Conservation (phyloP, 2,888 invertebrate genomes). For the Aromia moschata region DNA sequence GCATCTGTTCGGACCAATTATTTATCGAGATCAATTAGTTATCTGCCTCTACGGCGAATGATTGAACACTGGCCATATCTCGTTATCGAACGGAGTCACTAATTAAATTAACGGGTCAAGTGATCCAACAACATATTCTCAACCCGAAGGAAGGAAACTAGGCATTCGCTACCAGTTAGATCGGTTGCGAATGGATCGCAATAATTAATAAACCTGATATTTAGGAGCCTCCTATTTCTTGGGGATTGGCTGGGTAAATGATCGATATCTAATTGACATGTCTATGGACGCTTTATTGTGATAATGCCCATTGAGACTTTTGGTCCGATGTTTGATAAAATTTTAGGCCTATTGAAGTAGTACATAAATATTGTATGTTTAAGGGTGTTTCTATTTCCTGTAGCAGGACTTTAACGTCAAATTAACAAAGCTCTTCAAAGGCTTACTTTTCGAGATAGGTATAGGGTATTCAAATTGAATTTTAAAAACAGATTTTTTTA, state of each 20-base stretch:
- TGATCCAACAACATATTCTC: constrained; percentile 28
- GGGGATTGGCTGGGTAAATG: background rate
- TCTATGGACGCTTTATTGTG: background rate
- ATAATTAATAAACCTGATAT: constrained; percentile 17
- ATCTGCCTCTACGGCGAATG: constrained; percentile 1
- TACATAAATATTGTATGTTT: too few relatives aligned
- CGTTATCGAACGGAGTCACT: constrained; percentile 29
- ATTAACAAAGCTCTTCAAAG: too few relatives aligned
- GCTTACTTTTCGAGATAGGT: too few relatives aligned
- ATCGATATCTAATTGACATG: background rate
- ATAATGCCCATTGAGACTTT: too few relatives aligned
- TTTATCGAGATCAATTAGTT: background rate
- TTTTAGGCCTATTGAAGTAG: too few relatives aligned
- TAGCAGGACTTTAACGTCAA: too few relatives aligned
- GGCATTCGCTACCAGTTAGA: background rate
- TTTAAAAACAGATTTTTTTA: too few relatives aligned
- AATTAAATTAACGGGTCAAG: constrained; percentile 35
- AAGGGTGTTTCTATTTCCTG: too few relatives aligned
- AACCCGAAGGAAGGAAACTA: constrained; percentile 31
- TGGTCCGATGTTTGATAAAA: too few relatives aligned
- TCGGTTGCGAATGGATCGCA: constrained; percentile 10
- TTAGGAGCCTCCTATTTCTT: constrained; percentile 13
- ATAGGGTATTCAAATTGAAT: too few relatives aligned
- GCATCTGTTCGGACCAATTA: constrained; percentile 1
- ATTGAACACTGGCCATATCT: constrained; percentile 17